Conservation (phyloP, 1,140 invertebrate species). For the Platyscapa corneri region DNA sequence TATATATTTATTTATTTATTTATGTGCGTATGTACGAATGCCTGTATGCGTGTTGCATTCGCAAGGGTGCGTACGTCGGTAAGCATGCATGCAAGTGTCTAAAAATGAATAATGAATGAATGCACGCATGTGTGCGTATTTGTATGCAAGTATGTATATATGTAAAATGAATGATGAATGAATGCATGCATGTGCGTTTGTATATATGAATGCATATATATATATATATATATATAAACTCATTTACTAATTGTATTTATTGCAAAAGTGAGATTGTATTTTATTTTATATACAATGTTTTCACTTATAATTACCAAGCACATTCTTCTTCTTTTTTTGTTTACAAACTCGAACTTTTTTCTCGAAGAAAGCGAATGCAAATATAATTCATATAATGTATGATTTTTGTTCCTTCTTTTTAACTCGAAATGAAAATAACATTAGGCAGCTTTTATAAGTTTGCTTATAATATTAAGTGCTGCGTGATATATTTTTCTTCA, state of each 20-base stretch:
- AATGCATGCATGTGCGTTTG: too few relatives aligned
- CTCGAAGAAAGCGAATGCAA: background rate
- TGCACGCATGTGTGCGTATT: too few relatives aligned
- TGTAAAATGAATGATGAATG: too few relatives aligned
- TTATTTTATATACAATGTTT: constrained; percentile 46
- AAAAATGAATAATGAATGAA: too few relatives aligned
- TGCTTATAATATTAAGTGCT: background rate
- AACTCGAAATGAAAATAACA: constrained; percentile 25
- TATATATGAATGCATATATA: background rate
- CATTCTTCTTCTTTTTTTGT: constrained; percentile 3
- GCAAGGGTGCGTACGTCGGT: too few relatives aligned
- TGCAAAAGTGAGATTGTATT: constrained; percentile 46
- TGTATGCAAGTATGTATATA: too few relatives aligned
- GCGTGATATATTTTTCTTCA: background rate
- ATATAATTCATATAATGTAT: constrained; percentile 14
- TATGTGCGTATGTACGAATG: too few relatives aligned
- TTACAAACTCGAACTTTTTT: background rate
- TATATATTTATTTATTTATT: too few relatives aligned
- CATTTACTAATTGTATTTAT: constrained; percentile 37
- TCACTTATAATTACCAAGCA: constrained; percentile 40
- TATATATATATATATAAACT: too few relatives aligned
- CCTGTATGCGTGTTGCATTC: too few relatives aligned
- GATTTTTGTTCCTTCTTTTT: constrained; percentile 18
- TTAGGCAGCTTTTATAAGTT: background rate
- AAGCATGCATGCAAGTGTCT: too few relatives aligned